Evolutionary conservation across 2,113 vertebrate species (phyloP).

Genomic region (Colaptes auratus): DNA sequence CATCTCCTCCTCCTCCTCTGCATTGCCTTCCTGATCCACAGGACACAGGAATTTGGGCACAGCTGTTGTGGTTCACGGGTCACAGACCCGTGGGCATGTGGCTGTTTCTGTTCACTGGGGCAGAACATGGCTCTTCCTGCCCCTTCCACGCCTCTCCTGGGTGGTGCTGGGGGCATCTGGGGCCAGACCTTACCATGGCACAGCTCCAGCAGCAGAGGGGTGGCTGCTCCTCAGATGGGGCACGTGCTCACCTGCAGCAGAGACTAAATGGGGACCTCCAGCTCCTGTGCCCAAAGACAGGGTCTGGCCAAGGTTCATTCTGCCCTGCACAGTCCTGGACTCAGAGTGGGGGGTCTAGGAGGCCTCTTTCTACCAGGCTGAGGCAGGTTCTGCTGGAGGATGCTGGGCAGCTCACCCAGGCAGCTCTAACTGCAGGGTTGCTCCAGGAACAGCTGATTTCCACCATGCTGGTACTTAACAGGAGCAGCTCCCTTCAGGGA

Average conservation of each 20-base stretch:
- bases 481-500: neutral
- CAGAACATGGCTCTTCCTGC: neutral
- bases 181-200: neutral
- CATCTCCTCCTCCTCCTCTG: neutral
- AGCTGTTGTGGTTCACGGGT: accelerated
- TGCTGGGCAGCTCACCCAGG: neutral
- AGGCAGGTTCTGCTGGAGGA: neutral
- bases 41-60: neutral
- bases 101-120: neutral
- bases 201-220: neutral
- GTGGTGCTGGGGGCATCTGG: neutral
- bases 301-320: accelerated
- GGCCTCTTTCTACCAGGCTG: neutral
- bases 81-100: no score
- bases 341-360: accelerated
- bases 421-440: neutral
- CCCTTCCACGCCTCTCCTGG: accelerated
- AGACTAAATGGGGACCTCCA: neutral
- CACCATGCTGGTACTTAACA: neutral
- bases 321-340: accelerated
- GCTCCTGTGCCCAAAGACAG: neutral
- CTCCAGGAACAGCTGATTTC: neutral
- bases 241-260: accelerated
- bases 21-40: neutral
- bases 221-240: accelerated